A percentile compares a stretch with the other conserved stretches of the same genome.
Evolutionary conservation across 2,888 invertebrate species (phyloP).

Genomic region (Lochmaea crataegi): DNA sequence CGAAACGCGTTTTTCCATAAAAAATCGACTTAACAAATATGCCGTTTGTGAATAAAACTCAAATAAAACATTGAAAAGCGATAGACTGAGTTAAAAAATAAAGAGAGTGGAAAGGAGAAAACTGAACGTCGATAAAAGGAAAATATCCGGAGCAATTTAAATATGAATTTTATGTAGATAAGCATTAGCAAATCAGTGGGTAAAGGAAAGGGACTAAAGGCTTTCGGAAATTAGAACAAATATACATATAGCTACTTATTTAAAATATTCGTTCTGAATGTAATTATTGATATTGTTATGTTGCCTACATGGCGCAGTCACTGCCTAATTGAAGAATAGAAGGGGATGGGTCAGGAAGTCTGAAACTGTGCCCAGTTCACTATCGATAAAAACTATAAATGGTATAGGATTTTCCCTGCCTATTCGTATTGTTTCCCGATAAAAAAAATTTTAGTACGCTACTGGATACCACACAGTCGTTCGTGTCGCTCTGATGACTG

Average conservation of each 20-base stretch:
- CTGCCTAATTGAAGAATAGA: too few species aligned
- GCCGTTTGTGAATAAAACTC: constrained; percentile 44
- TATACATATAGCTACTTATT: background rate
- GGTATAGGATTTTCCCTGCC: too few species aligned
- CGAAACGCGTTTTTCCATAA: constrained; percentile 33
- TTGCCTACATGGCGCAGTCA: too few species aligned
- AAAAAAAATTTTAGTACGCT: background rate
- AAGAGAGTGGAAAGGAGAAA: constrained; percentile 8
- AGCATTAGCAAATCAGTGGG: constrained; percentile 16
- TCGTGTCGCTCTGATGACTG: constrained; percentile 21
- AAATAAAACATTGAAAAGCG: constrained; percentile 42
- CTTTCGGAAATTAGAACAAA: background rate
- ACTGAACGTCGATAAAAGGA: constrained; percentile 40
- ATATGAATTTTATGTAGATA: constrained; percentile 43
- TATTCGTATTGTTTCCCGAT: background rate
- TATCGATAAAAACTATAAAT: too few species aligned
- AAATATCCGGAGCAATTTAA: constrained; percentile 44
- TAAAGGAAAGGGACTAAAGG: constrained; percentile 17
- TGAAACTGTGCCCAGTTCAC: too few species aligned
- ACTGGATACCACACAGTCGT: constrained; percentile 2
- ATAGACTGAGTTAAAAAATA: constrained; percentile 6
- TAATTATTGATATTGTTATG: too few species aligned
- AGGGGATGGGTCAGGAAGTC: too few species aligned
- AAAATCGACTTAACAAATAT: constrained; percentile 42
- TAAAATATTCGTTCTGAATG: too few species aligned